phyloP scores from a whole-genome alignment of 2,888 invertebrate genomes.

The Philaethria dido region DNA sequence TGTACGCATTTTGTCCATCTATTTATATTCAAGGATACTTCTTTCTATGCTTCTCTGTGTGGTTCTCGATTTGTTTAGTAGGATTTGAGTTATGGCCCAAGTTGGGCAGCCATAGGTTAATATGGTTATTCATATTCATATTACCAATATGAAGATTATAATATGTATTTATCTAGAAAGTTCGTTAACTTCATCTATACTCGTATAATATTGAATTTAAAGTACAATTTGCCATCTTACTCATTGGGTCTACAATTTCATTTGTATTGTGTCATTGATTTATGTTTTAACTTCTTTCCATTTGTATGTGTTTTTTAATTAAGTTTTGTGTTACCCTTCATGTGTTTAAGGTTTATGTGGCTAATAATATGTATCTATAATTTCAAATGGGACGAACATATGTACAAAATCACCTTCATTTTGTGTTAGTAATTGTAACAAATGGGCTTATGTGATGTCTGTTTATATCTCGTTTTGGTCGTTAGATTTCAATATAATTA shows the following conservation, averaged over 20 bases:
- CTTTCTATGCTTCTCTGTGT: too few species aligned
- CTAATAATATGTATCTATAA: not conserved
- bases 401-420: constrained; percentile 13
- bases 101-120: too few species aligned
- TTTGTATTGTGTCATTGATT: constrained; percentile 2
- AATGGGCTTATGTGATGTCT: constrained; percentile 19
- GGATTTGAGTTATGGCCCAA: too few species aligned
- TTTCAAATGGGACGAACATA: not conserved
- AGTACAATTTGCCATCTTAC: constrained; percentile 23
- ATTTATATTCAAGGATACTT: too few species aligned
- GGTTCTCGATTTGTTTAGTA: too few species aligned
- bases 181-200: not conserved
- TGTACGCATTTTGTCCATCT: too few species aligned
- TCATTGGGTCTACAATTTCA: constrained; percentile 7
- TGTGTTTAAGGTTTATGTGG: not conserved
- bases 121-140: too few species aligned
- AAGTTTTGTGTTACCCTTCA: not conserved
- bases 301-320: constrained; percentile 1
- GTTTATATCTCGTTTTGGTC: constrained; percentile 2
- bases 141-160: too few species aligned
- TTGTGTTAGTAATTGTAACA: constrained; percentile 11
- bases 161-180: not conserved
- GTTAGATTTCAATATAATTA: not conserved
- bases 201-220: not conserved
- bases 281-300: not conserved